Percentiles rank a stretch among this genome's conserved stretches.
phyloP scores from a whole-genome alignment of 2,113 vertebrate genomes.

The Struthio camelus region DNA sequence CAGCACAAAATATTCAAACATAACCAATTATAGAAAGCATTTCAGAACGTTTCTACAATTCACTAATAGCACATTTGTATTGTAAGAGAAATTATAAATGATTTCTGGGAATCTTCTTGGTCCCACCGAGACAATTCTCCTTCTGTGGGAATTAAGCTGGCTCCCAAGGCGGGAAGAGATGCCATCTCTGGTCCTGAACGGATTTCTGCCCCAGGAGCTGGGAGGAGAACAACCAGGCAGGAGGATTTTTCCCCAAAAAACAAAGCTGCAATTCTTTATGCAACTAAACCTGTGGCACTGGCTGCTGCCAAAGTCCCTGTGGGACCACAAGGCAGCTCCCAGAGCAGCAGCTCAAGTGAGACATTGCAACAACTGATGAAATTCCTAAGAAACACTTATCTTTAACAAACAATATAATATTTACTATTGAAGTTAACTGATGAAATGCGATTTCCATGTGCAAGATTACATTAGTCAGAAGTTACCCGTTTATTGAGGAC shows the following conservation, averaged over 20 bases:
- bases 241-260: background rate
- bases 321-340: background rate
- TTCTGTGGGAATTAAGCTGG: accelerated
- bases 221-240: accelerated
- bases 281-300: background rate
- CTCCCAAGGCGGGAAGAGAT: too few relatives aligned
- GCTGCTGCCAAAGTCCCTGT: background rate
- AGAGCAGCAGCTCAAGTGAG: background rate
- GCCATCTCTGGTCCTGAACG: accelerated
- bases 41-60: background rate
- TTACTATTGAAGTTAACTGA: background rate
- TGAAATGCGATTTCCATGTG: background rate
- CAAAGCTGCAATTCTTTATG: accelerated
- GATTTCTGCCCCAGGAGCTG: background rate
- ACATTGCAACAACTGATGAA: too few relatives aligned
- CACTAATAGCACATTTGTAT: too few relatives aligned
- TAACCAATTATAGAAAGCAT: background rate
- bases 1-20: background rate
- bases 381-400: background rate
- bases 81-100: accelerated
- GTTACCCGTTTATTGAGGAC: background rate
- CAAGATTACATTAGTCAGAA: background rate
- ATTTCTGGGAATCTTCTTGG: background rate
- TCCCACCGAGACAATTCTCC: background rate
- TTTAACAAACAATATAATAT: accelerated